Evolutionary conservation across 2,888 invertebrate species (phyloP).

Genomic region (Meta bourneti): DNA sequence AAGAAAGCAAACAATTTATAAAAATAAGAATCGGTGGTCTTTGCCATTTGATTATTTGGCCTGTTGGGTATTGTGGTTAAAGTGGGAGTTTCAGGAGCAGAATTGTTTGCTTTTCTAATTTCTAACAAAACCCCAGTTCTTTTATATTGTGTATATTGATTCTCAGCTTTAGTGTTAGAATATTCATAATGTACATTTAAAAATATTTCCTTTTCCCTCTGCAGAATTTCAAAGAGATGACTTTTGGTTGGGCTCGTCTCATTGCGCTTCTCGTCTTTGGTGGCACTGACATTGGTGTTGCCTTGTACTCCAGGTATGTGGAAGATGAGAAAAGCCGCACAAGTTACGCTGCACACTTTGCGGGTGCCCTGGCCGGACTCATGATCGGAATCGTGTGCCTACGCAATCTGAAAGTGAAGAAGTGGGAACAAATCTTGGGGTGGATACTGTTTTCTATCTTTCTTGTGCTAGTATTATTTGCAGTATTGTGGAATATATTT

Average conservation of each 20-base stretch:
- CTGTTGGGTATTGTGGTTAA: too few species aligned
- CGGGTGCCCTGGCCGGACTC: constrained; percentile 92
- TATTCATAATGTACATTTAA: too few species aligned
- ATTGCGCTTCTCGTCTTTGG: constrained; percentile 90
- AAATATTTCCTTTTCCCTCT: background rate
- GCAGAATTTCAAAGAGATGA: constrained; percentile 98
- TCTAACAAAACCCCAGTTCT: too few species aligned
- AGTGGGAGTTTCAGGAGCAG: too few species aligned
- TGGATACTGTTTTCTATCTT: constrained; percentile 86
- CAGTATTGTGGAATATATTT: constrained; percentile 87
- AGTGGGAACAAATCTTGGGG: constrained; percentile 91
- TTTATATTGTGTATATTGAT: too few species aligned
- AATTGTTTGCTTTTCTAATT: too few species aligned
- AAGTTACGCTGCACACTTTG: constrained; percentile 96
- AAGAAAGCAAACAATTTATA: too few species aligned
- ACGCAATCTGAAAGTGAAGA: constrained; percentile 89
- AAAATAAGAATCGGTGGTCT: too few species aligned
- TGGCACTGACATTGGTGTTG: constrained; percentile 91
- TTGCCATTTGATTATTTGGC: too few species aligned
- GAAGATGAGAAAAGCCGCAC: constrained; percentile 81
- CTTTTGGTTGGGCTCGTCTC: constrained; percentile 92
- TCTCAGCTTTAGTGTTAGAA: too few species aligned
- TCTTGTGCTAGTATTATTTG: constrained; percentile 86
- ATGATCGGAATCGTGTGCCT: constrained; percentile 91
- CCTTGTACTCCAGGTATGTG: constrained; percentile 92